phyloP scores from a whole-genome alignment of 92 coral and sea anemone genomes.

The Phenganax marumi region DNA sequence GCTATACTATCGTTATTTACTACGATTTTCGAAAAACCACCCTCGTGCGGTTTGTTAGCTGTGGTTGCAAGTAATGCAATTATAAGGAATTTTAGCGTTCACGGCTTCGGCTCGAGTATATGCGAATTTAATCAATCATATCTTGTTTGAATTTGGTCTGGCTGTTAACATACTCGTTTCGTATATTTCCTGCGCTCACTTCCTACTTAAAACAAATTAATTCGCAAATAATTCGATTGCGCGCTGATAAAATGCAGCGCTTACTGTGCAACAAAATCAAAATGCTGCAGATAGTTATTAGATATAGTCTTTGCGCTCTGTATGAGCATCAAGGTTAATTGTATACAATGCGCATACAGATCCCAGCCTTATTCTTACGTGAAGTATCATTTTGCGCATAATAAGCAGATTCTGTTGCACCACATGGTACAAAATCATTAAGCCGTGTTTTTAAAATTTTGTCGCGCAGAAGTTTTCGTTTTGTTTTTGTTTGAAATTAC shows the following conservation, averaged over 20 bases:
- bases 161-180: not conserved
- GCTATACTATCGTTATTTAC: no score
- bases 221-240: conserved; percentile 32
- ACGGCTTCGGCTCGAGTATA: not conserved
- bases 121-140: not conserved
- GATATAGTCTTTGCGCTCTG: no score
- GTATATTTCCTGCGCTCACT: conserved; percentile 20
- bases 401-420: no score
- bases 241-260: conserved; percentile 10
- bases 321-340: no score
- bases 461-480: not conserved
- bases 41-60: no score
- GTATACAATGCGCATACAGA: no score
- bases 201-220: conserved; percentile 32
- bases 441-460: not conserved
- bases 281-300: no score
- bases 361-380: no score
- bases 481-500: not conserved
- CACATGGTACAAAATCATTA: not conserved
- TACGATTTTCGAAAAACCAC: no score
- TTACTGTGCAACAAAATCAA: not conserved
- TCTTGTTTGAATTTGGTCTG: conserved; percentile 1
- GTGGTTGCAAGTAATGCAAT: no score
- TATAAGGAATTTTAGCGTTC: not conserved
- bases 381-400: no score